Percentiles rank a stretch among this genome's conserved stretches.
phyloP scores from a whole-genome alignment of 2,888 invertebrate genomes.

The Augochlorella aurata region DNA sequence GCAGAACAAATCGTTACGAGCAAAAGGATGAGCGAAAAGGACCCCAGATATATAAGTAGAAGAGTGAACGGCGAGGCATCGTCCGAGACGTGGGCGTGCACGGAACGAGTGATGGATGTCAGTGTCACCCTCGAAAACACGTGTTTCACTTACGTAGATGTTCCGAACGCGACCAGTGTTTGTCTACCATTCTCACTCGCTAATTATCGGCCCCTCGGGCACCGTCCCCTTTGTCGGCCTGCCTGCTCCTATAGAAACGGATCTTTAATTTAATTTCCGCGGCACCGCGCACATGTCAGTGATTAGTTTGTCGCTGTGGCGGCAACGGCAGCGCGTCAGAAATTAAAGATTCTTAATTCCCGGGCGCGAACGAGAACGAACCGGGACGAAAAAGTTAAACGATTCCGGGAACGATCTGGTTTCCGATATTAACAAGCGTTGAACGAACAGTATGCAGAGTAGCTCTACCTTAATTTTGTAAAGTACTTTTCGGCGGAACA shows the following conservation, averaged over 20 bases:
- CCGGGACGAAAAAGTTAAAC: slow-evolving; percentile 1
- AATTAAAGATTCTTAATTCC: slow-evolving; percentile 35
- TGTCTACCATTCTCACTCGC: slow-evolving; percentile 77
- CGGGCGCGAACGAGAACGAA: slow-evolving; percentile 4
- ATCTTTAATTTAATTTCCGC: slow-evolving; percentile 66
- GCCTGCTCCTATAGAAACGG: slow-evolving; percentile 60
- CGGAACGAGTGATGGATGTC: slow-evolving; percentile 78
- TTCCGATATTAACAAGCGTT: not conserved
- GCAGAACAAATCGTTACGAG: slow-evolving; percentile 49
- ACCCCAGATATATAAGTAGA: slow-evolving; percentile 46
- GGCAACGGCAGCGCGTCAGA: slow-evolving; percentile 12
- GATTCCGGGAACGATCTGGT: not conserved
- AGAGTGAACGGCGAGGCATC: slow-evolving; percentile 52
- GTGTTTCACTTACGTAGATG: slow-evolving; percentile 72
- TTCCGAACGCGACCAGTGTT: slow-evolving; percentile 73
- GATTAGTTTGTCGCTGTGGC: slow-evolving; percentile 48
- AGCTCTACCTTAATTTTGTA: too few species aligned
- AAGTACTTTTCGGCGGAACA: not conserved
- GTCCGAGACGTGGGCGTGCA: slow-evolving; percentile 62
- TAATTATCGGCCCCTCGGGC: slow-evolving; percentile 74
- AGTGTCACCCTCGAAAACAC: slow-evolving; percentile 78
- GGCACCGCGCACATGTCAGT: slow-evolving; percentile 52
- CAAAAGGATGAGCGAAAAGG: slow-evolving; percentile 36
- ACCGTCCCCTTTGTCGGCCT: slow-evolving; percentile 65
- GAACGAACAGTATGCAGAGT: not conserved